Conservation (phyloP, 1,140 invertebrate species). For the Chlorops oryzae region DNA sequence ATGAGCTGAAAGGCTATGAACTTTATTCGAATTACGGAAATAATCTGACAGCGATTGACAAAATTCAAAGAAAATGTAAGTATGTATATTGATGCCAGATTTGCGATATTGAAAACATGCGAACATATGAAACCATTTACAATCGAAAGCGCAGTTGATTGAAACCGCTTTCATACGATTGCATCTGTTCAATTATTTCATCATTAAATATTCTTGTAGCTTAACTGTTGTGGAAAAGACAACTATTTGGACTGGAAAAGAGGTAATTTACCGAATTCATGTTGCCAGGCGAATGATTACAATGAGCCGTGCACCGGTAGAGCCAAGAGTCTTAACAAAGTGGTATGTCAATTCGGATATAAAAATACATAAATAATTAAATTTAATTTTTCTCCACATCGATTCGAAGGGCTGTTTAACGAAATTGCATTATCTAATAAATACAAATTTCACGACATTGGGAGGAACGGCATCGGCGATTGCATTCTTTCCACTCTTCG, state of each 20-base stretch:
- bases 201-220: constrained; percentile 2
- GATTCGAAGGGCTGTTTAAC: constrained; percentile 10
- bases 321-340: constrained; percentile 4
- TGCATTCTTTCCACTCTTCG: constrained; percentile 15
- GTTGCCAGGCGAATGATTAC: not conserved
- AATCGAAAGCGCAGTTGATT: too few species aligned
- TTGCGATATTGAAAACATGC: too few species aligned
- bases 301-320: not conserved
- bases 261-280: constrained; percentile 5
- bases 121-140: too few species aligned
- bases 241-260: constrained; percentile 13
- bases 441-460: constrained; percentile 10
- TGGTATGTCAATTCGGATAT: constrained; percentile 8
- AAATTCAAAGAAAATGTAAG: constrained; percentile 15
- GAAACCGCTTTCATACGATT: not conserved
- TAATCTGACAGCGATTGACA: constrained; percentile 10
- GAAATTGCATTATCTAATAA: constrained; percentile 9
- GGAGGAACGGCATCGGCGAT: constrained; percentile 13
- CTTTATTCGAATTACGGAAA: not conserved
- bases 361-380: too few species aligned
- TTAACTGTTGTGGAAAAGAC: constrained; percentile 13
- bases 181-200: not conserved
- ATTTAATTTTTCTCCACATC: too few species aligned
- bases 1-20: constrained; percentile 8
- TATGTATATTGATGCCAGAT: not conserved